A percentile compares a stretch with the other conserved stretches of the same genome.
These are phyloP conservation scores for Pseudomyrmex cubaensis DNA, from an alignment of 1,140 invertebrate genomes.

Conservation along the genomic window DNA sequence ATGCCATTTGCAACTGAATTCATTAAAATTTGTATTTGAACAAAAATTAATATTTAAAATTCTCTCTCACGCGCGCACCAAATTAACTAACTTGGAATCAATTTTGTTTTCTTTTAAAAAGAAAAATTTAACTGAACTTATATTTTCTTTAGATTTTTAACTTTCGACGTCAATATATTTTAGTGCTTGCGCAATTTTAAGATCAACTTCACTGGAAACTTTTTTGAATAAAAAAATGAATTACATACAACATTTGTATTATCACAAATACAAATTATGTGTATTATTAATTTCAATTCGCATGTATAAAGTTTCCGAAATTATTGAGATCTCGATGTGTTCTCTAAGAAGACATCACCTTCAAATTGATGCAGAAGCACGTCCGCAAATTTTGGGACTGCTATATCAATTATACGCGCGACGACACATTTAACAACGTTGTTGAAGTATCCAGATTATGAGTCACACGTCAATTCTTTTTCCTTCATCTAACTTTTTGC, in stretches of 20 bases:
- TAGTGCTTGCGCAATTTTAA: neutral
- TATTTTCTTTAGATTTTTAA: neutral
- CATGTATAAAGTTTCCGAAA: neutral
- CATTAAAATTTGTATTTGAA: neutral
- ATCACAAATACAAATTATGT: neutral
- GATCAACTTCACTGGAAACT: neutral
- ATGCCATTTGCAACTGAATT: neutral
- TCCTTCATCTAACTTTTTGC: no score
- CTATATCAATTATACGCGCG: conserved; percentile 36
- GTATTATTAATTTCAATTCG: neutral
- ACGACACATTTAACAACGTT: conserved; percentile 1
- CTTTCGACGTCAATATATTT: neutral
- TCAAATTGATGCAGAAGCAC: conserved; percentile 30
- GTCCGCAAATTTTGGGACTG: conserved; percentile 20
- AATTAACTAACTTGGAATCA: neutral
- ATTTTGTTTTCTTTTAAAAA: neutral
- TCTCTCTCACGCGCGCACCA: neutral
- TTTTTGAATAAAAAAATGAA: neutral
- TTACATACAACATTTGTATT: neutral
- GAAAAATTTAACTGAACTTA: no score
- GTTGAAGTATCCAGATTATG: neutral
- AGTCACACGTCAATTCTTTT: conserved; percentile 4
- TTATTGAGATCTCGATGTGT: neutral
- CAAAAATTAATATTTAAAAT: neutral
- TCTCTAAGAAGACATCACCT: conserved; percentile 33